A percentile compares a stretch with the other conserved stretches of the same genome.
These are phyloP conservation scores for Astatoreochromis straeleni DNA, from an alignment of 2,113 vertebrate species.

Conservation along the genomic window DNA sequence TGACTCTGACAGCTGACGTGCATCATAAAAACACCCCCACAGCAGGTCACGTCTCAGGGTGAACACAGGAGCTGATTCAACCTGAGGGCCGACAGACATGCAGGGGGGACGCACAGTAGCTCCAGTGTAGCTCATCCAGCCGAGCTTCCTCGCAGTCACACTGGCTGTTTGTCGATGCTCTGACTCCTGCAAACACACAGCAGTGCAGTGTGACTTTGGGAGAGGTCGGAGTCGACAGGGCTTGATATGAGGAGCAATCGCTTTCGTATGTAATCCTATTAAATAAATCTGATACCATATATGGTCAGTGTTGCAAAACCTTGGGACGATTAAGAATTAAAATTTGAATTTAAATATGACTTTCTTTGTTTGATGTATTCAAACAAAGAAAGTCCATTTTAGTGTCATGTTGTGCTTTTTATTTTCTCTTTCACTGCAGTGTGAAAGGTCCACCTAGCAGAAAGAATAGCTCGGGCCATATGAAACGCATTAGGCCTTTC, in stretches of 20 bases:
- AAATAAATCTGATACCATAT: neutral
- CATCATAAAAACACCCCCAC: neutral
- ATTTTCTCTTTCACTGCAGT: neutral
- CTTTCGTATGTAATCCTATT: neutral
- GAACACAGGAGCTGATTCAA: constrained; percentile 10
- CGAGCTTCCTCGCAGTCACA: neutral
- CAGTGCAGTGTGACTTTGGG: neutral
- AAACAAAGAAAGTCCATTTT: rapidly evolving
- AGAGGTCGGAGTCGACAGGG: neutral
- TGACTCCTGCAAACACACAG: neutral
- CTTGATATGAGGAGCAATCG: neutral
- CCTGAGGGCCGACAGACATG: neutral
- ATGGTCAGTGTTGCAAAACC: neutral
- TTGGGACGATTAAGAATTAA: rapidly evolving
- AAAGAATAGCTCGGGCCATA: neutral
- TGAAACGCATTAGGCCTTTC: constrained; percentile 31
- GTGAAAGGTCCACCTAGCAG: neutral
- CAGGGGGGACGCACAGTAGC: neutral
- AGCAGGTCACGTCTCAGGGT: neutral
- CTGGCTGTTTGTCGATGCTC: neutral
- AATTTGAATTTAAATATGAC: neutral
- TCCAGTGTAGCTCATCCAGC: neutral
- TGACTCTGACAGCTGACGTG: neutral
- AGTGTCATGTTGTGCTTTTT: neutral
- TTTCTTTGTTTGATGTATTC: neutral